Evolutionary conservation across 2,113 vertebrate species (phyloP), one percentile per base, ranked within the genome.

Genomic region (Apteryx owenii): DNA sequence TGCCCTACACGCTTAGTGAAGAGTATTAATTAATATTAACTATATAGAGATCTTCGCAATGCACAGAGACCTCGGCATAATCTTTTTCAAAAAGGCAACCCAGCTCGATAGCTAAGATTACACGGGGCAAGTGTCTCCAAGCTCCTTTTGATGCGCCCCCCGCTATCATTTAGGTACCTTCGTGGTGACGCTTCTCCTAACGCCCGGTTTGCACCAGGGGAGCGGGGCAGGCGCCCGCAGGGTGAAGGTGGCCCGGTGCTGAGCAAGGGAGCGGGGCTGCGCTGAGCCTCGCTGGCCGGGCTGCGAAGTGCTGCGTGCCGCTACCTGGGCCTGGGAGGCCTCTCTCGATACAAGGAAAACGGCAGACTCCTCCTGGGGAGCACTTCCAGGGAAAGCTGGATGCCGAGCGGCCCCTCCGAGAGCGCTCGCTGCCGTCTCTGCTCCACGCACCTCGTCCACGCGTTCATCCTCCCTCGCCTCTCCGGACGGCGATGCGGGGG

Each of bases 1-100:
- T 51, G 36, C 20, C 40, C 6, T 12, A 44, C 12, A 0, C 1
- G 38, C 12, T 22, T 16, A 2, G 2, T 60, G 31, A 42, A 33
- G 26, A n/a, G 7, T 14, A 28, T 40, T 56, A 18, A 28, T 40
- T 56, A 73, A 65, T 14, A 12, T 58, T 20, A 81, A 76, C 17
- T 68, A 21, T 33, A 53, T 6, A 18, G 71, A 54, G 33, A 70
- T 40, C 9, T 81, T 29, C 29, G 9, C n/a, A n/a, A 40, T 12
- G n/a, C 23, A 50, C 14, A 21, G 19, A 65, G 19, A 48, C 15
- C 48, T 51, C 56, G 48, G 23, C 2, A 21, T 4, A n/a, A 56
- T 5, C 28, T 71, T 71, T 58, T 56, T 20, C 10, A 42, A 29
- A 64, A 16, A 29, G 14, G 28, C 23, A n/a, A 78, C 10, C 28